These are phyloP conservation scores for Frieseomelitta varia DNA, from an alignment of 1,140 invertebrate species.

Conservation along the genomic window DNA sequence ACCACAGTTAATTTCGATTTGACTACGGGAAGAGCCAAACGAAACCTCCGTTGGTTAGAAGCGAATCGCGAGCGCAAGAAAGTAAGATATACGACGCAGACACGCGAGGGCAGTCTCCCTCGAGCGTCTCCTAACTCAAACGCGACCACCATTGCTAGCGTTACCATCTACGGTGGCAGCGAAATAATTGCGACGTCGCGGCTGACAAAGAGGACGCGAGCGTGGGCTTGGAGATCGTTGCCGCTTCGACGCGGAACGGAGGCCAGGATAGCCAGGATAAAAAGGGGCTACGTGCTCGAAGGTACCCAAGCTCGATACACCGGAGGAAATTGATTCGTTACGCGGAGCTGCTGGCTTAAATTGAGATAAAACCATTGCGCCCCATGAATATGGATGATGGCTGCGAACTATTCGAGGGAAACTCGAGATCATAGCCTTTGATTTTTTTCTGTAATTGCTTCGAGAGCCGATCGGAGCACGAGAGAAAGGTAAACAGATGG, in stretches of 20 bases:
- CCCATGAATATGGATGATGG: conserved; percentile 34
- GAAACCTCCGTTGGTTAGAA: neutral
- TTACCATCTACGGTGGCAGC: conserved; percentile 58
- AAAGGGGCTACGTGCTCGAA: conserved; percentile 6
- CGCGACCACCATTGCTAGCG: conserved; percentile 23
- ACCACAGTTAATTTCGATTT: no score
- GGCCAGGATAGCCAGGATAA: neutral
- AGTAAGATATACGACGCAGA: conserved; percentile 64
- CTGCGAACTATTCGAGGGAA: neutral
- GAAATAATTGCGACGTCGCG: conserved; percentile 59
- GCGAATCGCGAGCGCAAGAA: conserved; percentile 34
- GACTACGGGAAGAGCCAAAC: neutral
- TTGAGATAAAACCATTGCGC: conserved; percentile 27
- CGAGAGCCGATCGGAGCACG: neutral
- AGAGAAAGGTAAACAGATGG: conserved; percentile 24
- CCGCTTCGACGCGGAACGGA: conserved; percentile 16
- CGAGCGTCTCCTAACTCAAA: neutral
- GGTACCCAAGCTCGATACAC: neutral
- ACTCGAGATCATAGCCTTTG: neutral
- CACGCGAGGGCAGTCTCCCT: conserved; percentile 27
- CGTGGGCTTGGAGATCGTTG: conserved; percentile 31
- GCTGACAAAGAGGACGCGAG: conserved; percentile 50
- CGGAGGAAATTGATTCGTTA: conserved; percentile 41
- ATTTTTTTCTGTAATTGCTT: conserved; percentile 19
- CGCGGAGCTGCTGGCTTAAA: conserved; percentile 10